Conservation (phyloP, 2,113 vertebrate genomes). For the Protomyctophum bolini region DNA sequence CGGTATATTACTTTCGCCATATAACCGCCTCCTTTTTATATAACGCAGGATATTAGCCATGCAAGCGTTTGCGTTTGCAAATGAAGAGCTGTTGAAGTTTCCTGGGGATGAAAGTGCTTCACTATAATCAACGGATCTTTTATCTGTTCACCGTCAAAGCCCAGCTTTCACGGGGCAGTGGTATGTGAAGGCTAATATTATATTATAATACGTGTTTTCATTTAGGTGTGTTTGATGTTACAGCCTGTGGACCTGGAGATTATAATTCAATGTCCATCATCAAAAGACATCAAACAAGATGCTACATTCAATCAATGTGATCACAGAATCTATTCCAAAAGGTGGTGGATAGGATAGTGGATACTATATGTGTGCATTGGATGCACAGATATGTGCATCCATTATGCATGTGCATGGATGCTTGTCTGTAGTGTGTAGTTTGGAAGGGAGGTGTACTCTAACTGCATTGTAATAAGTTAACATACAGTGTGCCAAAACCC, state of each 20-base stretch:
- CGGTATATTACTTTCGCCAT: constrained; percentile 35
- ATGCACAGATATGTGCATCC: no score
- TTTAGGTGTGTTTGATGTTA: constrained; percentile 71
- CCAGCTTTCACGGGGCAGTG: constrained; percentile 53
- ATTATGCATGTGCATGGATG: neutral
- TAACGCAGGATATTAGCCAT: constrained; percentile 42
- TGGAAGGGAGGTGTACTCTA: neutral
- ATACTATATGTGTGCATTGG: neutral
- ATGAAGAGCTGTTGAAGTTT: constrained; percentile 58
- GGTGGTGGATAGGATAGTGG: neutral
- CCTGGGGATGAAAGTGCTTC: constrained; percentile 66
- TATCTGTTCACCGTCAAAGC: constrained; percentile 57
- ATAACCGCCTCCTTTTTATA: constrained; percentile 43
- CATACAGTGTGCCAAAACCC: constrained; percentile 10
- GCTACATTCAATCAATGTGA: constrained; percentile 61
- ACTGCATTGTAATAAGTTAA: constrained; percentile 5
- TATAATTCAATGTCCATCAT: constrained; percentile 74
- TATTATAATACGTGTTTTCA: constrained; percentile 71
- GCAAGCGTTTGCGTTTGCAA: constrained; percentile 50
- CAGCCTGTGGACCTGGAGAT: constrained; percentile 72
- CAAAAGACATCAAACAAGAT: constrained; percentile 77
- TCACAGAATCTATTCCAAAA: constrained; percentile 53
- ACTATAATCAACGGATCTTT: constrained; percentile 68
- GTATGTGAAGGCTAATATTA: constrained; percentile 63
- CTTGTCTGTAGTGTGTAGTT: neutral